A percentile compares a stretch with the other conserved stretches of the same genome.
These are phyloP conservation scores for Myotis daubentonii DNA, from an alignment of 2,797 vertebrate genomes.

Conservation along the genomic window DNA sequence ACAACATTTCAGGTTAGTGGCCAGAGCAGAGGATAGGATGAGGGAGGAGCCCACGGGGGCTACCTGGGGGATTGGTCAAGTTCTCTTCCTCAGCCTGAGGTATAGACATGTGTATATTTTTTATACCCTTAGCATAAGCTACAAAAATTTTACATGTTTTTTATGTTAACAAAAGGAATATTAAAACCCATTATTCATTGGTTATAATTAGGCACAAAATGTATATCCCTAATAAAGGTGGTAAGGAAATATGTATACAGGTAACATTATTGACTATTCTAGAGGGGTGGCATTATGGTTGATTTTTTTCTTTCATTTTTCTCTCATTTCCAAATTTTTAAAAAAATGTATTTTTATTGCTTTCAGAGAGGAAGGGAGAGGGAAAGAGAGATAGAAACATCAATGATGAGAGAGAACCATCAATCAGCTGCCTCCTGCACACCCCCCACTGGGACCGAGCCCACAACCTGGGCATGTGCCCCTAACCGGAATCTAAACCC, in stretches of 20 bases:
- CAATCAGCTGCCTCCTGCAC: no score
- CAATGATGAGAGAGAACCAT: no score
- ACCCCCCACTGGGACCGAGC: no score
- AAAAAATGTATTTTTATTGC: no score
- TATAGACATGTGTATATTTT: background rate
- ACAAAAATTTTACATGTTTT: background rate
- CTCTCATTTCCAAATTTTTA: background rate
- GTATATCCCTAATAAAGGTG: background rate
- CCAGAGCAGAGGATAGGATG: background rate
- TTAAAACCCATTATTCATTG: constrained; percentile 15
- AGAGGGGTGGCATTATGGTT: no score
- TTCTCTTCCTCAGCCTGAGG: background rate
- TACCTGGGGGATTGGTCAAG: background rate
- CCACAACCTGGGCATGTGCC: no score
- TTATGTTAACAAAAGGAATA: background rate
- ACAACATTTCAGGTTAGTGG: background rate
- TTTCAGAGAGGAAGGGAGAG: no score
- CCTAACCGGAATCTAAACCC: no score
- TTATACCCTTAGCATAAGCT: background rate
- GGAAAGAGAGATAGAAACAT: no score
- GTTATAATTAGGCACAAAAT: constrained; percentile 6
- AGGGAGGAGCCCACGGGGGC: no score
- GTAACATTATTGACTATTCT: background rate
- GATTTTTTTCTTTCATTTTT: background rate
- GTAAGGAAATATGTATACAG: background rate